Evolutionary conservation across 2,888 invertebrate genomes (phyloP).

Genomic region (Eugnorisma glareosa): DNA sequence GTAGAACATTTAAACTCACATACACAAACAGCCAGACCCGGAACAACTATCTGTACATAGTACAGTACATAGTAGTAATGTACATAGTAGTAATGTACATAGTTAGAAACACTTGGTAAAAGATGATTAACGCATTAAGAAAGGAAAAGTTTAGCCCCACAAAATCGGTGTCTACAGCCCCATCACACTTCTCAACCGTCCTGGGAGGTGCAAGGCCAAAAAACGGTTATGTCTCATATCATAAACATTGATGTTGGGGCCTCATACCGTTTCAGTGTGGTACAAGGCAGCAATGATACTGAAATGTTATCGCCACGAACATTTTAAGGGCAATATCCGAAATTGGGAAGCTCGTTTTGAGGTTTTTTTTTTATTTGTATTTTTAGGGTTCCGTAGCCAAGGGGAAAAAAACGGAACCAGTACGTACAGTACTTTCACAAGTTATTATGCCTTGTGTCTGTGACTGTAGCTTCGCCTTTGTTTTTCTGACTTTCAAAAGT

Average conservation of each 20-base stretch:
- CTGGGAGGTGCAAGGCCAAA: slow-evolving; percentile 2
- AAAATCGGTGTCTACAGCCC: slow-evolving; percentile 2
- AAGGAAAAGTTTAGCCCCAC: not conserved
- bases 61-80: too few species aligned
- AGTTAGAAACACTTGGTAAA: not conserved
- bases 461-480: too few species aligned
- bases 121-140: not conserved
- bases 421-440: too few species aligned
- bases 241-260: slow-evolving; percentile 43
- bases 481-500: too few species aligned
- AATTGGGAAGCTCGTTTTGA: slow-evolving; percentile 31
- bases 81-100: too few species aligned
- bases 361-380: too few species aligned
- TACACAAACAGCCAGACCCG: too few species aligned
- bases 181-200: slow-evolving; percentile 11
- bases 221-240: slow-evolving; percentile 17
- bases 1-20: too few species aligned
- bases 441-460: too few species aligned
- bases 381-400: not conserved
- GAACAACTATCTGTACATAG: too few species aligned
- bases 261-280: slow-evolving; percentile 23
- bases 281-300: slow-evolving; percentile 41
- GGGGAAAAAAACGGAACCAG: too few species aligned
- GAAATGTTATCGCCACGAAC: slow-evolving; percentile 33
- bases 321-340: slow-evolving; percentile 32